phyloP scores from a whole-genome alignment of 2,888 invertebrate genomes.

The Meteorus cinctellus region DNA sequence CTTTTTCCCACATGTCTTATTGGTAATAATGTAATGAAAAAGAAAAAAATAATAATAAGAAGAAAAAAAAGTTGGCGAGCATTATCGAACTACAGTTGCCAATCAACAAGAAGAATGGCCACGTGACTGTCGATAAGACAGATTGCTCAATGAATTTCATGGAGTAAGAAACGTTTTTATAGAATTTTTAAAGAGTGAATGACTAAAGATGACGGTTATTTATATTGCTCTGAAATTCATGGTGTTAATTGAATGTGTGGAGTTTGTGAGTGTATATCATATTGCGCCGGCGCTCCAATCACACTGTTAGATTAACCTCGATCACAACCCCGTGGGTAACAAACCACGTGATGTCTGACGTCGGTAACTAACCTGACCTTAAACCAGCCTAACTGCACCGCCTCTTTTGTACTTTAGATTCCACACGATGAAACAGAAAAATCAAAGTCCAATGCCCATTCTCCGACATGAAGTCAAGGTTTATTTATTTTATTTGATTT shows the following conservation, averaged over 20 bases:
- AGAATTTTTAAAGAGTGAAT: background rate
- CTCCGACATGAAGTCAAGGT: constrained; percentile 19
- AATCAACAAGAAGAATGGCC: constrained; percentile 31
- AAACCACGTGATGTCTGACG: constrained; percentile 67
- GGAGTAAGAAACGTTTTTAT: background rate
- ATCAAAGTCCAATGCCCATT: constrained; percentile 42
- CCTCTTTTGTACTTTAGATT: constrained; percentile 44
- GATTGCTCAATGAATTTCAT: constrained; percentile 23
- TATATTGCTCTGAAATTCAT: too few relatives aligned
- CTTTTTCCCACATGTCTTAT: constrained; percentile 10
- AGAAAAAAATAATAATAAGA: background rate
- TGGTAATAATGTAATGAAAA: background rate
- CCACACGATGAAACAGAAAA: constrained; percentile 14
- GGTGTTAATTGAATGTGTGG: constrained; percentile 17
- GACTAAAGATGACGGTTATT: background rate
- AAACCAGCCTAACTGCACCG: constrained; percentile 26
- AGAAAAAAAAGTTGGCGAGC: background rate
- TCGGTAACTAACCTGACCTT: constrained; percentile 63
- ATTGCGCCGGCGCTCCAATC: constrained; percentile 68
- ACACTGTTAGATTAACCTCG: constrained; percentile 67
- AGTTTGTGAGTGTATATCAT: constrained; percentile 12
- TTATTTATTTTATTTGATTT: constrained; percentile 37
- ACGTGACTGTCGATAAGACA: constrained; percentile 14
- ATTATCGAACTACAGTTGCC: background rate
- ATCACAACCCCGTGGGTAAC: constrained; percentile 63